Evolutionary conservation across 2,797 vertebrate species (phyloP), one percentile per base, ranked within the genome.

Genomic region (Champsocephalus esox): DNA sequence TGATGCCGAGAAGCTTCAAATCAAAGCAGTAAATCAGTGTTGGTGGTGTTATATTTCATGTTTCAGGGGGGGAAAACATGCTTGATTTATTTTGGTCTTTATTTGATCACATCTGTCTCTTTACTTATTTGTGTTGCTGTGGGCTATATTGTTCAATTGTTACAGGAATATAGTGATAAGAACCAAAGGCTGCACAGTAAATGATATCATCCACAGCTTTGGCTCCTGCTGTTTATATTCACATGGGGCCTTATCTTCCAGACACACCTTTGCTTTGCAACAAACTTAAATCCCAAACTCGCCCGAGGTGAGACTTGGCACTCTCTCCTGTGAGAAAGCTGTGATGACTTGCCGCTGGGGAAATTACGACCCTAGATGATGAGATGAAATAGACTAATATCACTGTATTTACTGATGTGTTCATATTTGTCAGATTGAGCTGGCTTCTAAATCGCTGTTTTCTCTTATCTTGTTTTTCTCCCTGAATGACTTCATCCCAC

Each of bases 201-300:
- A 81, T 52, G 46, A 82, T 86, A 74, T 75, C 56, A 43, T 54
- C 43, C 57, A 51, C 73, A 72, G 82, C 64, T 63, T 52, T 61
- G 67, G 64, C 65, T 79, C 79, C 67, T 56, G 75, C 69, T 65
- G 54, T 82, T 86, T 61, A 46, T 44, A 62, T 85, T 88, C 74
- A 87, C 66, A 62, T n/a, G 0, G n/a, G 14, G 4, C 54, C 81
- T 88, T 88, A 91, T 92, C 86, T 83, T n/a, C 12, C 70, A 73
- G 43, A 73, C 69, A 76, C 84, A 90, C 85, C 77, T 90, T 86
- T 73, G 68, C 77, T 73, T 65, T 52, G 50, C 68, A 48, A 58
- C 66, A 73, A 73, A 82, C 81, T 82, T 75, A 67, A 87, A 82
- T 85, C 75, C 70, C 67, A 52, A 62, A 74, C 66, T 67, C 51